phyloP scores from a whole-genome alignment of 2,888 invertebrate species.

The Pachydiplax longipennis region DNA sequence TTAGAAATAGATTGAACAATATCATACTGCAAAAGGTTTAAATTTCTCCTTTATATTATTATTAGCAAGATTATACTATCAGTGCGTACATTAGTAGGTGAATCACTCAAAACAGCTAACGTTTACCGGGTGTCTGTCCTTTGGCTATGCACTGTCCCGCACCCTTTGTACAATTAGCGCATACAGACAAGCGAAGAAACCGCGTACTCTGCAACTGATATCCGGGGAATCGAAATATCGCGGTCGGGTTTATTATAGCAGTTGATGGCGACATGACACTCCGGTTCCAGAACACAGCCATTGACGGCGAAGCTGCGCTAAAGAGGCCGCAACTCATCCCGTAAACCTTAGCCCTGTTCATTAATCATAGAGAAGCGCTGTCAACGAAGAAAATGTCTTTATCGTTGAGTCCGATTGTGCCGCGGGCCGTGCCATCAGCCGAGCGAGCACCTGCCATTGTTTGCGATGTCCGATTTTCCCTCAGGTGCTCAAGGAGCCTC shows the following conservation, averaged over 20 bases:
- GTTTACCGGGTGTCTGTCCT: no score
- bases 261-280: background rate
- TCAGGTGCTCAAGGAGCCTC: background rate
- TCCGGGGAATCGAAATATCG: background rate
- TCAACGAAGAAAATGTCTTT: slow-evolving; percentile 31
- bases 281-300: background rate
- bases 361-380: slow-evolving; percentile 1
- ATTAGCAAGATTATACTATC: no score
- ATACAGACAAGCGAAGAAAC: no score
- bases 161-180: no score
- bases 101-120: no score
- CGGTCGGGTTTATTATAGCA: background rate
- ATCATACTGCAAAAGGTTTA: no score
- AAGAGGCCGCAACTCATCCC: background rate
- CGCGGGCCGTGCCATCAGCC: background rate
- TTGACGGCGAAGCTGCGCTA: background rate
- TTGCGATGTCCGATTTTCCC: background rate
- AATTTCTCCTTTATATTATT: no score
- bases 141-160: no score
- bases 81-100: no score
- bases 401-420: slow-evolving; percentile 20
- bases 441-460: slow-evolving; percentile 31
- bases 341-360: background rate
- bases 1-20: no score
- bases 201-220: background rate